Conservation (phyloP, 2,888 invertebrate species). For the Hofmannophila pseudospretella region DNA sequence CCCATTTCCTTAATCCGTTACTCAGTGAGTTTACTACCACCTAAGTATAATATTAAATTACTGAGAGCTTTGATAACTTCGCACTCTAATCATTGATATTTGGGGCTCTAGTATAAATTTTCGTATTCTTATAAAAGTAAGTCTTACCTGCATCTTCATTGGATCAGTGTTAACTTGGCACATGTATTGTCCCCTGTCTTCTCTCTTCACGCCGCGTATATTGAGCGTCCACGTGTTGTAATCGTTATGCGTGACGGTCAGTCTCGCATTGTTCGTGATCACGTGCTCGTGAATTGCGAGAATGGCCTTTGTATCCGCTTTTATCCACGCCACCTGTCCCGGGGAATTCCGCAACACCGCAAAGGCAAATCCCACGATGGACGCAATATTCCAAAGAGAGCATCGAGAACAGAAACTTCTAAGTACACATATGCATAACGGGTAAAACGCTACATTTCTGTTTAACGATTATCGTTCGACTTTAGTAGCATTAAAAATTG, state of each 20-base stretch:
- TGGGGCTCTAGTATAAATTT: too few species aligned
- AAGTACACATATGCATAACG: conserved; percentile 12
- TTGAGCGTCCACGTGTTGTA: conserved; percentile 95
- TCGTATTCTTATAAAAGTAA: too few species aligned
- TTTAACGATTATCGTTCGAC: conserved; percentile 24
- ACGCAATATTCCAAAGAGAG: conserved; percentile 12
- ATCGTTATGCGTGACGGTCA: conserved; percentile 94
- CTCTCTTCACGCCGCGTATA: conserved; percentile 89
- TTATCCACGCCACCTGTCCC: conserved; percentile 94
- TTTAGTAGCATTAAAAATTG: conserved; percentile 40
- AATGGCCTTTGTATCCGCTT: conserved; percentile 95
- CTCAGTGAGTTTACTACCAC: too few species aligned
- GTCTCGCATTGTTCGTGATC: conserved; percentile 93
- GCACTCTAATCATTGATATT: neutral
- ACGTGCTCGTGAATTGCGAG: conserved; percentile 96
- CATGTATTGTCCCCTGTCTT: conserved; percentile 95
- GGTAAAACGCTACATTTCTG: conserved; percentile 34
- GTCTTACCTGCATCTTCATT: conserved; percentile 94
- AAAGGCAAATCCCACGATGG: conserved; percentile 11
- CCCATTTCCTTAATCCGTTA: too few species aligned
- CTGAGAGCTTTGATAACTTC: neutral
- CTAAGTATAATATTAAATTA: too few species aligned
- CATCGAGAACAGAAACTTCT: conserved; percentile 24
- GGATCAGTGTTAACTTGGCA: conserved; percentile 97
- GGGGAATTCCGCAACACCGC: conserved; percentile 12